phyloP scores from a whole-genome alignment of 2,113 vertebrate species.

The Nothoprocta pentlandii region DNA sequence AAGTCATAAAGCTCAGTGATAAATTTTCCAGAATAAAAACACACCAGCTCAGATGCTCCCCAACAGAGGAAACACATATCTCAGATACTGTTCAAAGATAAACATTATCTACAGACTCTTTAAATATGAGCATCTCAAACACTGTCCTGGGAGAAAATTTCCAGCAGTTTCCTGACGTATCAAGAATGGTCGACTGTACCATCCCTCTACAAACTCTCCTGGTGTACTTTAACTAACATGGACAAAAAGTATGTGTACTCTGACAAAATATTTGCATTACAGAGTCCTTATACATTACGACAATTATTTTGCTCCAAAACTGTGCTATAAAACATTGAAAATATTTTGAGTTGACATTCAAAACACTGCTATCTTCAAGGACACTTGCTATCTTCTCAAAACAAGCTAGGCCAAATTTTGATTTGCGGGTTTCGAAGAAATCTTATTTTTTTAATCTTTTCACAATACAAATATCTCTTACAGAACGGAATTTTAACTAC shows the following conservation, averaged over 20 bases:
- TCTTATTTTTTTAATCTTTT: neutral
- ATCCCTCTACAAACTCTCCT: neutral
- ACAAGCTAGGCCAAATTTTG: neutral
- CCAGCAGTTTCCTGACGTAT: neutral
- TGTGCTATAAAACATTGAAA: neutral
- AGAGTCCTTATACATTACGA: no score
- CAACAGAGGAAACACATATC: neutral
- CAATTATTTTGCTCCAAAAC: neutral
- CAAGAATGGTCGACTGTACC: neutral
- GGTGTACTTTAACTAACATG: neutral
- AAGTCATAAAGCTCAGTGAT: neutral
- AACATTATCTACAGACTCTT: neutral
- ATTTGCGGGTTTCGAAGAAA: neutral
- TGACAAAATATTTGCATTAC: neutral
- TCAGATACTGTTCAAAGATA: neutral
- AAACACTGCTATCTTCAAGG: neutral
- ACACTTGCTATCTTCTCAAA: neutral
- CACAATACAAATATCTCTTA: neutral
- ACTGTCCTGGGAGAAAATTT: neutral
- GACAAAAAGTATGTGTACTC: neutral
- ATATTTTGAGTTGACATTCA: neutral
- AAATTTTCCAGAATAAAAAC: conserved; percentile 6
- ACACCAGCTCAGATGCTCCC: neutral
- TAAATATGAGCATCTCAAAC: neutral
- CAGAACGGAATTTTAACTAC: neutral